These are phyloP conservation scores for Apogon hyalosoma DNA, from an alignment of 2,797 vertebrate species.

Conservation along the genomic window DNA sequence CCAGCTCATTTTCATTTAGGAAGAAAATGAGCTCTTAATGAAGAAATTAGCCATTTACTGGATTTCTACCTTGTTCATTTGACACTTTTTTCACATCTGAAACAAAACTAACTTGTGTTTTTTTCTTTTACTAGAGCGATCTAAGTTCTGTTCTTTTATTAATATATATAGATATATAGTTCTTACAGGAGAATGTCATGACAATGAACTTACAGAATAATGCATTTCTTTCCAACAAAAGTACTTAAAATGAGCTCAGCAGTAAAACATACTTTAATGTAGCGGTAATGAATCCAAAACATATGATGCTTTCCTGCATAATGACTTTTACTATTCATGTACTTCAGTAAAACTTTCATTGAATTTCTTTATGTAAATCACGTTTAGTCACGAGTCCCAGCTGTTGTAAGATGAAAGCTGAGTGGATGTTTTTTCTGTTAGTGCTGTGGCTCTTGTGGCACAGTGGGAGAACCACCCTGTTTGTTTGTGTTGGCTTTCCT, in stretches of 20 bases:
- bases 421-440: constrained; percentile 24
- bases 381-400: neutral
- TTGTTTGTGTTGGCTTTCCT: constrained; percentile 49
- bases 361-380: too few species aligned
- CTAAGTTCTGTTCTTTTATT: neutral
- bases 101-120: constrained; percentile 7
- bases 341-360: too few species aligned
- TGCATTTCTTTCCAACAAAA: too few species aligned
- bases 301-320: too few species aligned
- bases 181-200: too few species aligned
- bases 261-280: too few species aligned
- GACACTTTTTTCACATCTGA: constrained; percentile 6
- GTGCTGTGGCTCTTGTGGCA: constrained; percentile 19
- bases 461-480: constrained; percentile 47
- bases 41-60: constrained; percentile 55
- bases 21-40: constrained; percentile 63
- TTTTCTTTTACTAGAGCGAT: neutral
- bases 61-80: constrained; percentile 47
- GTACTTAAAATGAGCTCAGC: too few species aligned
- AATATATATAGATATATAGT: too few species aligned
- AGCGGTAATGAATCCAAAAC: too few species aligned
- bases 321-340: too few species aligned
- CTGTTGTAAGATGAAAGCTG: constrained; percentile 26
- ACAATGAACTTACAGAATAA: too few species aligned
- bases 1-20: constrained; percentile 45